Conservation (phyloP, 2,888 invertebrate genomes). For the Mycalesis mineus region DNA sequence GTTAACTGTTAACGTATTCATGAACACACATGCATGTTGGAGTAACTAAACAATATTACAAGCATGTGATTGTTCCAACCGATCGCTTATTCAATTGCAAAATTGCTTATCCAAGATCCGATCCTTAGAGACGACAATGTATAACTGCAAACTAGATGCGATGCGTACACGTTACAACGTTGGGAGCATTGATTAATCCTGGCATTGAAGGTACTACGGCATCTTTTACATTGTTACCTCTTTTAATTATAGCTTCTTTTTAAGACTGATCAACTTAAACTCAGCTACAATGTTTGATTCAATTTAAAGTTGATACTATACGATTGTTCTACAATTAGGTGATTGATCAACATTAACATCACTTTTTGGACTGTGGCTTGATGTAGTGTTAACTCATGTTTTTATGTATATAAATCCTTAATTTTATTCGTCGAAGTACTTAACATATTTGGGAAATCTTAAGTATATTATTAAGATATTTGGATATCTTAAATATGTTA, state of each 20-base stretch:
- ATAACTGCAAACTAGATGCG: slow-evolving; percentile 3
- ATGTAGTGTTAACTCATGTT: no score
- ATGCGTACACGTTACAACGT: neutral
- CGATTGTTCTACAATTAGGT: no score
- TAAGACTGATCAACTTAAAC: no score
- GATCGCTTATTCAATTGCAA: slow-evolving; percentile 32
- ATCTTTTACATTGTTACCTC: neutral
- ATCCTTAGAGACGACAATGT: slow-evolving; percentile 22
- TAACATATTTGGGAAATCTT: no score
- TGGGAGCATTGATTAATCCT: neutral
- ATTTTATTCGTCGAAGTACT: no score
- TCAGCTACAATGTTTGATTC: no score
- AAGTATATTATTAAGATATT: no score
- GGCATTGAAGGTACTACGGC: neutral
- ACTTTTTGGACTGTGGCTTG: no score
- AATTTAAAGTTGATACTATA: no score
- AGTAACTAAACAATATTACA: slow-evolving; percentile 27
- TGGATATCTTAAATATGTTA: no score
- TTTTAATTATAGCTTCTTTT: neutral
- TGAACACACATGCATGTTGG: slow-evolving; percentile 23
- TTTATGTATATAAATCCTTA: no score
- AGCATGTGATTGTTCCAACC: slow-evolving; percentile 29
- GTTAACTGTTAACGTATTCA: slow-evolving; percentile 23
- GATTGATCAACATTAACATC: no score
- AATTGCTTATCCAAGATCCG: slow-evolving; percentile 31